Evolutionary conservation across 1,140 invertebrate genomes (phyloP), one percentile per base, ranked within the genome.

Genomic region (Bursaphelenchus mucronatus): DNA sequence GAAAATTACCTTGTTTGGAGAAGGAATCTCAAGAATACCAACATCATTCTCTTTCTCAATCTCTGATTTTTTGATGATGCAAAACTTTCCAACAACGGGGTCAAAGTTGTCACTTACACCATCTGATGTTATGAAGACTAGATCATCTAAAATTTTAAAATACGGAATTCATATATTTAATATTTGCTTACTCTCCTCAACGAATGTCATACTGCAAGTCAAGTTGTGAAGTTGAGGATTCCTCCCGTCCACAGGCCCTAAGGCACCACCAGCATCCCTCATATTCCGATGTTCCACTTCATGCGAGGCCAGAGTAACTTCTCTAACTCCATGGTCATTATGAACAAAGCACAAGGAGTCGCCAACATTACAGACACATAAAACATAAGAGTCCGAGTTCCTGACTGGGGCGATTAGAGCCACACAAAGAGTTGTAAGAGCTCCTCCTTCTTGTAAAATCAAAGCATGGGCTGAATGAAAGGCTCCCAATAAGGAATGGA

Each of bases 61-160:
- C 7, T 68, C 64, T 17, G 15, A 75, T 69, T 81, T 79, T 67
- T 82, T 82, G 13, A 86, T 86, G 15, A 89, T 83, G n/a, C 90
- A 90, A 81, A 94, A 91, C 83, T 91, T 91, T 7, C 91, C 91
- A 62, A 94, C 91, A 49, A 93, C 91, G 1, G 91, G 92, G 84
- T 94, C 91, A 82, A 93, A 92, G 80, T 94, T 94, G 78, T 94
- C 91, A 10, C 90, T 91, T 39, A 94, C 87, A n/a, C 91, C 91
- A 81, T 94, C 91, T 15, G 89, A 90, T 0, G 90, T 91, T 11
- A 94, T 85, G 79, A 92, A 91, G 43, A 94, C 88, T 69, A 93
- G 88, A 81, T 94, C 92, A 9, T 89, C 90, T 45, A 85, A 82
- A 56, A 63, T n/a, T 10, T 1, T 3, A 30, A 30, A 30, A 17